Evolutionary conservation across 1,140 invertebrate species (phyloP).

Genomic region (Drosophila bipectinata): DNA sequence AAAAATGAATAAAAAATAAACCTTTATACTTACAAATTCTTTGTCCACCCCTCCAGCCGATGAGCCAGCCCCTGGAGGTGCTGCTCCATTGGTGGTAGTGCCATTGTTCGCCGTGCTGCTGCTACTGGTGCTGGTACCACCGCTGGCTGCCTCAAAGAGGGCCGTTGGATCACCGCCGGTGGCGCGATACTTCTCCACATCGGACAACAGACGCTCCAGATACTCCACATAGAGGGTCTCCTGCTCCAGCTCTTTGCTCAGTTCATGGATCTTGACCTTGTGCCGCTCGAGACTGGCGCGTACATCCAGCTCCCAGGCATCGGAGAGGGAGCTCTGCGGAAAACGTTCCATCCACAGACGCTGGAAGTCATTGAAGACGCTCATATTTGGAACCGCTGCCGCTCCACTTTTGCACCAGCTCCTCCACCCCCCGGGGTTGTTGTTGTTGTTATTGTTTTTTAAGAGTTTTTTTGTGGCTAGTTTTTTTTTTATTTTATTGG

Average conservation of each 20-base stretch:
- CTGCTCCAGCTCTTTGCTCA: slow-evolving; percentile 93
- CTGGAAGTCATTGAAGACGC: slow-evolving; percentile 94
- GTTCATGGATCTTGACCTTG: slow-evolving; percentile 91
- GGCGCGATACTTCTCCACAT: slow-evolving; percentile 90
- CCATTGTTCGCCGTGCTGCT: slow-evolving; percentile 10
- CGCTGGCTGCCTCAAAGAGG: slow-evolving; percentile 78
- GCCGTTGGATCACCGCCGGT: slow-evolving; percentile 84
- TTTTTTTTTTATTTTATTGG: slow-evolving; percentile 2
- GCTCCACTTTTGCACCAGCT: slow-evolving; percentile 13
- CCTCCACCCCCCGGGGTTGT: background rate
- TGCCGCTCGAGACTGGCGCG: slow-evolving; percentile 94
- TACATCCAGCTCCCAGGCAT: slow-evolving; percentile 96
- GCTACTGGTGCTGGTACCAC: slow-evolving; percentile 22
- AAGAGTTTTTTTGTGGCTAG: background rate
- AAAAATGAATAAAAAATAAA: background rate
- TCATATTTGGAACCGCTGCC: slow-evolving; percentile 85
- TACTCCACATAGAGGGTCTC: slow-evolving; percentile 96
- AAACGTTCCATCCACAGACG: slow-evolving; percentile 94
- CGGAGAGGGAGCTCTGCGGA: slow-evolving; percentile 93
- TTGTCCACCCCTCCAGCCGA: slow-evolving; percentile 49
- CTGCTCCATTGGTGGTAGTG: slow-evolving; percentile 45
- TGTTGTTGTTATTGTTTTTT: background rate
- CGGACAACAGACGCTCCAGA: slow-evolving; percentile 91
- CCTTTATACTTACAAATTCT: slow-evolving; percentile 64
- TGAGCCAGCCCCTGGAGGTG: background rate